Percentiles rank a stretch among this genome's conserved stretches.
These are phyloP conservation scores for Xiphias gladius DNA, from an alignment of 2,113 vertebrate genomes.

Conservation along the genomic window DNA sequence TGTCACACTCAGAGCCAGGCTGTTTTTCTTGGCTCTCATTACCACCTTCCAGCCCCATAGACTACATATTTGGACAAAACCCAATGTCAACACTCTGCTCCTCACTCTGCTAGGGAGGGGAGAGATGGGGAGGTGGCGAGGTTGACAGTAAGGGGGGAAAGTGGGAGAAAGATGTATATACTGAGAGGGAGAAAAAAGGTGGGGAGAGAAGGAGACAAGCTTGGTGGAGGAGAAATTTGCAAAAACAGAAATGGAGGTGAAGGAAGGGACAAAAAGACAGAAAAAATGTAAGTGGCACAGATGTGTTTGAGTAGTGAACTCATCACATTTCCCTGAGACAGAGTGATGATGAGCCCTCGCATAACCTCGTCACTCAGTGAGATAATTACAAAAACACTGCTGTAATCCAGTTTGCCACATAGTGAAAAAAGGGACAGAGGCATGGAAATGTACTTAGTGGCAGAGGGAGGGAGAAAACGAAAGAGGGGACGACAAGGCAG, in stretches of 20 bases:
- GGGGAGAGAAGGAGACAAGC: not conserved
- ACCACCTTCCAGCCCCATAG: constrained; percentile 75
- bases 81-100: constrained; percentile 80
- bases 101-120: constrained; percentile 59
- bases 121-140: constrained; percentile 57
- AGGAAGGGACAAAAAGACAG: constrained; percentile 1
- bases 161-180: constrained; percentile 16
- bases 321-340: constrained; percentile 36
- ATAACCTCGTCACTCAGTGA: constrained; percentile 66
- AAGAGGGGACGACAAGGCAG: constrained; percentile 57
- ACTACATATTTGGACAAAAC: constrained; percentile 79
- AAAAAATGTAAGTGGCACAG: constrained; percentile 25
- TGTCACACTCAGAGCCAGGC: constrained; percentile 75
- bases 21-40: constrained; percentile 83
- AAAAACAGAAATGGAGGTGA: constrained; percentile 5
- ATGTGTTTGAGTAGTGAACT: constrained; percentile 36
- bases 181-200: constrained; percentile 16
- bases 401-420: constrained; percentile 64
- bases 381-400: constrained; percentile 79
- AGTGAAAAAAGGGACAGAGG: constrained; percentile 29
- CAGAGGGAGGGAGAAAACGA: constrained; percentile 50
- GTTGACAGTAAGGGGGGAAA: constrained; percentile 33
- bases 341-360: constrained; percentile 48
- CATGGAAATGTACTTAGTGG: constrained; percentile 82
- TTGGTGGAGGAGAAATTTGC: not conserved